Base-by-base conservation (phyloP, 2,888 invertebrate species). In the Nomada goodeniana region DNA sequence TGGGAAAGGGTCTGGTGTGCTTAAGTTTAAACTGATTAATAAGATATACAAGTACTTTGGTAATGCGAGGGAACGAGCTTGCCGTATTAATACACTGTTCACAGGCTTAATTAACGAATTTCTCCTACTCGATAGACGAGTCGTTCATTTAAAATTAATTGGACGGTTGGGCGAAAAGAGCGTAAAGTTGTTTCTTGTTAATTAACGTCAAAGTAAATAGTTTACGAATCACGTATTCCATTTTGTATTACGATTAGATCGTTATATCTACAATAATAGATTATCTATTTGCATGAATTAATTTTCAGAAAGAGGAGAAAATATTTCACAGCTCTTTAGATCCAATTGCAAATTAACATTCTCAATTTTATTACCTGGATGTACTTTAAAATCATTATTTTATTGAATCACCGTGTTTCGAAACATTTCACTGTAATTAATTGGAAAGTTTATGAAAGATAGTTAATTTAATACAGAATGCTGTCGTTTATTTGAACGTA, bases 71-170 rank as follows among this genome's bases (percentile, higher is more conserved):
- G 18, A 61, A 20, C 52, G 20, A 42, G 36, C 2, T 4, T n/a
- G n/a, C 1, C n/a, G n/a, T 2, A 4, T 55, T 15, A 52, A 63
- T 42, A 5, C 23, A 15, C 20, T 10, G 2, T 50, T 36, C n/a
- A 3, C 18, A 4, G 5, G 44, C 3, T n/a, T 73, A 73, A 64
- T 72, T 72, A 64, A 64, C 29, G 26, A 23, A 20, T 26, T 72
- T 55, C 26, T 23, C 13, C 9, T 18, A 18, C 10, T 55, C 9
- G 67, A 42, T 18, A 42, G 36, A 10, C 36, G 53, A 68, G 2
- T 55, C 20, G 67, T 2, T 42, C 23, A 7, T 70, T 60, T n/a
- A 15, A 70, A 44, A 55, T 64, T 72, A 64, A 73, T 65, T 57
- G 44, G 55, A 73, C n/a, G 5, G 52, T 2, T 59, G 23, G 47